Conservation (phyloP, 2,888 invertebrate species). For the Drosophila mimica region DNA sequence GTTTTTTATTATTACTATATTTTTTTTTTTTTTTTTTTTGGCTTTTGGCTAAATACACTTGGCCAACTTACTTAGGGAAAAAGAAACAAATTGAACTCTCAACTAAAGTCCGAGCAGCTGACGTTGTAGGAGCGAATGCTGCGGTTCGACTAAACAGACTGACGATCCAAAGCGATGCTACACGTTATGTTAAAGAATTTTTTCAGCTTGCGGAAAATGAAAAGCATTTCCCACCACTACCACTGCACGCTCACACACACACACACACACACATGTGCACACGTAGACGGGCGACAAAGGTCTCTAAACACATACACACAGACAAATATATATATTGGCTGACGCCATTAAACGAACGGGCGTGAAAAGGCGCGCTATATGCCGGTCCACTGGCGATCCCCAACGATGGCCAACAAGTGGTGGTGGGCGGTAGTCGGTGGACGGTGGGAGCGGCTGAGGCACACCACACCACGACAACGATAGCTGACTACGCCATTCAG, state of each 20-base stretch:
- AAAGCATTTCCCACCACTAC: conserved; percentile 75
- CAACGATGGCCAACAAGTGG: conserved; percentile 50
- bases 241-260: conserved; percentile 13
- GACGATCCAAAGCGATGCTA: conserved; percentile 84
- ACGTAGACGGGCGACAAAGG: conserved; percentile 6
- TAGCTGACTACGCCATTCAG: conserved; percentile 56
- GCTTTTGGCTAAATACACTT: conserved; percentile 38
- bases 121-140: conserved; percentile 86
- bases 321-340: conserved; percentile 16
- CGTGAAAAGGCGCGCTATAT: conserved; percentile 62
- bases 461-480: conserved; percentile 4
- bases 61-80: conserved; percentile 85
- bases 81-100: conserved; percentile 85
- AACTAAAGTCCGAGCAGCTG: conserved; percentile 86
- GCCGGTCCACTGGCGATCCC: conserved; percentile 40
- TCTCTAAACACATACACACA: conserved; percentile 6
- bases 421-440: conserved; percentile 20
- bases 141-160: conserved; percentile 86
- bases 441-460: not conserved
- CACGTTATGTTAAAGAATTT: conserved; percentile 85
- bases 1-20: conserved; percentile 2
- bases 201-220: conserved; percentile 78
- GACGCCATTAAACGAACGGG: conserved; percentile 38
- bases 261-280: conserved; percentile 8
- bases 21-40: conserved; percentile 24